These are phyloP conservation scores for Eira barbara DNA, from an alignment of 2,113 vertebrate genomes.

Conservation along the genomic window DNA sequence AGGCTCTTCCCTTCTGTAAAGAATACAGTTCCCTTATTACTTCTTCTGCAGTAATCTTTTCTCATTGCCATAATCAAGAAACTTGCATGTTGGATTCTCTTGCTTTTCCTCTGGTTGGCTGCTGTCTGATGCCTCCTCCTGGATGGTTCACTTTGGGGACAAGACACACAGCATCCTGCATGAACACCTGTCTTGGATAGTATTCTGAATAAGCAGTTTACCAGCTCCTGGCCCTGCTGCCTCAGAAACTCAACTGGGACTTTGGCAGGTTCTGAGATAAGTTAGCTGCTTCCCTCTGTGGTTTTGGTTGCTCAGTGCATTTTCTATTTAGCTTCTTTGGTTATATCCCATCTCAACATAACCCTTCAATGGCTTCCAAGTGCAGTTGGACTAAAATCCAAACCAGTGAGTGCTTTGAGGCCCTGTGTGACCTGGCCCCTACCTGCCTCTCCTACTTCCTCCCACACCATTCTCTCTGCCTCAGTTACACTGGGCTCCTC, in stretches of 20 bases:
- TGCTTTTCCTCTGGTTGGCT: neutral
- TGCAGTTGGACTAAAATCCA: neutral
- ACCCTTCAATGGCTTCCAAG: neutral
- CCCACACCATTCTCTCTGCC: neutral
- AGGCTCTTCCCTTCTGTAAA: neutral
- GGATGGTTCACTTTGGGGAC: neutral
- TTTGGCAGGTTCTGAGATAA: conserved; percentile 12
- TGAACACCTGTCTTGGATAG: neutral
- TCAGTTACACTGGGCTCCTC: neutral
- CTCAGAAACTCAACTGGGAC: neutral
- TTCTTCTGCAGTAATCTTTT: neutral
- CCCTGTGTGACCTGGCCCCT: neutral
- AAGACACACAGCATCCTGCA: neutral
- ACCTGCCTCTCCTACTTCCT: neutral
- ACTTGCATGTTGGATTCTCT: neutral
- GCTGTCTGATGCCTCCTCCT: neutral
- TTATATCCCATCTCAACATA: neutral
- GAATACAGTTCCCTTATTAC: neutral
- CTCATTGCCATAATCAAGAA: neutral
- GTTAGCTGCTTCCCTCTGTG: neutral
- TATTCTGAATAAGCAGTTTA: neutral
- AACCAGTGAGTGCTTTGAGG: neutral
- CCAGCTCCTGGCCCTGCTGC: neutral
- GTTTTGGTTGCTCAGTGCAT: neutral
- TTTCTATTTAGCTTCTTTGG: neutral